These are phyloP conservation scores for Alosa alosa DNA, from an alignment of 2,113 vertebrate genomes.

Conservation along the genomic window DNA sequence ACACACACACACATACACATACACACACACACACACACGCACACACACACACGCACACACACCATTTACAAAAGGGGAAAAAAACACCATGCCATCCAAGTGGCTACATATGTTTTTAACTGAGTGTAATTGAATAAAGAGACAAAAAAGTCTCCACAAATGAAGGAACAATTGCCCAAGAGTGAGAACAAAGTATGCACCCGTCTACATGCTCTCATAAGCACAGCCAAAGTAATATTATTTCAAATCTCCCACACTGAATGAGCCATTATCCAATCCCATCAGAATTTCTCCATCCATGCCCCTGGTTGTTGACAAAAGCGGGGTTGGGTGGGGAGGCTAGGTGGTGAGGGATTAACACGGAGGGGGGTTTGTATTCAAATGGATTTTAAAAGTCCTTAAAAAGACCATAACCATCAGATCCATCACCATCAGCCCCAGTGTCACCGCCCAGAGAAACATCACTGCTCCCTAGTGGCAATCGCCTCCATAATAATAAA, in stretches of 20 bases:
- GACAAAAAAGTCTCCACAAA: slow-evolving; percentile 44
- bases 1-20: slow-evolving; percentile 55
- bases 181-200: background rate
- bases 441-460: slow-evolving; percentile 34
- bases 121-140: slow-evolving; percentile 63
- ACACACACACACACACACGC: slow-evolving; percentile 34
- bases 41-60: slow-evolving; percentile 46
- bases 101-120: slow-evolving; percentile 59
- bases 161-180: slow-evolving; percentile 25
- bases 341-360: background rate
- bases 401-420: slow-evolving; percentile 2
- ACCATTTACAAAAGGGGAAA: slow-evolving; percentile 38
- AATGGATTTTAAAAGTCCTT: background rate
- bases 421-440: slow-evolving; percentile 29
- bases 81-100: slow-evolving; percentile 59
- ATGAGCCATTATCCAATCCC: background rate
- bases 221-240: background rate
- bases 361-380: background rate
- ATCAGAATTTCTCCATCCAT: background rate
- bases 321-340: background rate
- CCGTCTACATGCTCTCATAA: background rate
- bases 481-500: slow-evolving; percentile 30
- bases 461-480: slow-evolving; percentile 70
- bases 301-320: background rate
- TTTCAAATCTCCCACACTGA: background rate